Percentiles rank a stretch among this genome's conserved stretches.
phyloP scores from a whole-genome alignment of 2,113 vertebrate genomes.

The Orthonyx spaldingii region DNA sequence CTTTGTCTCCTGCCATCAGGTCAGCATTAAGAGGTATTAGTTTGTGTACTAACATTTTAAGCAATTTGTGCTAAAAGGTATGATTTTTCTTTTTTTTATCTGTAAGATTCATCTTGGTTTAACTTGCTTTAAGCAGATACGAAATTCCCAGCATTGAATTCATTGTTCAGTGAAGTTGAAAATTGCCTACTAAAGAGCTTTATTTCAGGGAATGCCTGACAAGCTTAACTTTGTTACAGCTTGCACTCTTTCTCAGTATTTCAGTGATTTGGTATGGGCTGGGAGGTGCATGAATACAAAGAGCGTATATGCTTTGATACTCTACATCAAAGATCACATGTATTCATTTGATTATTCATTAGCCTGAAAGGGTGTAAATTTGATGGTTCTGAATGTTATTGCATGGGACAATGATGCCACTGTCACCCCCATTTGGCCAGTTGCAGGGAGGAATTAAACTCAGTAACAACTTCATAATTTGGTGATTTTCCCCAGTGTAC shows the following conservation, averaged over 20 bases:
- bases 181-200: neutral
- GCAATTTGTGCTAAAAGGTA: neutral
- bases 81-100: neutral
- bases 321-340: neutral
- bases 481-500: neutral
- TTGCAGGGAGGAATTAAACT: neutral
- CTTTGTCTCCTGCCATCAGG: neutral
- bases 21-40: neutral
- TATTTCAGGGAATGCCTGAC: neutral
- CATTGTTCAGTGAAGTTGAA: neutral
- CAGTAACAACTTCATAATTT: neutral
- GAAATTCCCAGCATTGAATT: neutral
- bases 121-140: neutral
- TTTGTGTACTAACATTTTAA: neutral
- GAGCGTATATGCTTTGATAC: neutral
- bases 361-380: neutral
- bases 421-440: neutral
- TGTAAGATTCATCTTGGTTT: neutral
- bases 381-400: neutral
- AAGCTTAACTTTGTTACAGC: neutral
- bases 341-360: neutral
- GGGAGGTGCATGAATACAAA: neutral
- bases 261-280: neutral
- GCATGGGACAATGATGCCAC: neutral
- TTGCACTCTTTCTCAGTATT: neutral